phyloP scores from a whole-genome alignment of 1,140 invertebrate species.

The Pseudomyrmex dendroicus region DNA sequence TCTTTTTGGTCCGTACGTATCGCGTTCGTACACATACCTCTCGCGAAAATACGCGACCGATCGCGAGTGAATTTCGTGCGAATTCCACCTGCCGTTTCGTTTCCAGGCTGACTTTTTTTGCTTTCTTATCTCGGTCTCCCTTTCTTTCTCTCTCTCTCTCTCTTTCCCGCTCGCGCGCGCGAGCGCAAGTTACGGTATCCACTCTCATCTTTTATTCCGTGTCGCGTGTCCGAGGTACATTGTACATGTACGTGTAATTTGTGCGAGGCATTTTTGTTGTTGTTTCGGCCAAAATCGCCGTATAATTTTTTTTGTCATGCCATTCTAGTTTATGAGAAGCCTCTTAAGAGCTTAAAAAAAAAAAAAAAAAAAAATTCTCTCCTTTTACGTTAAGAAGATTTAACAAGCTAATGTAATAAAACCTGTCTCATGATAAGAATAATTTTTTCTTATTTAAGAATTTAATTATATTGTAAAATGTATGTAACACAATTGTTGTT shows the following conservation, averaged over 20 bases:
- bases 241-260: not conserved
- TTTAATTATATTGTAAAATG: too few relatives aligned
- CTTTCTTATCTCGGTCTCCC: conserved; percentile 17
- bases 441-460: too few relatives aligned
- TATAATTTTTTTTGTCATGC: not conserved
- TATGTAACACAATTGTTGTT: too few relatives aligned
- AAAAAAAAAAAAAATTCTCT: not conserved
- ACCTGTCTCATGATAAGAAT: too few relatives aligned
- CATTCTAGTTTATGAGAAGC: too few relatives aligned
- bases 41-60: conserved; percentile 15
- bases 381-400: not conserved
- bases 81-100: conserved; percentile 72
- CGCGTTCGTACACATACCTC: not conserved
- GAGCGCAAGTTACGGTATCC: not conserved
- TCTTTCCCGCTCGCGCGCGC: too few relatives aligned
- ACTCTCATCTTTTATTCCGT: conserved; percentile 34
- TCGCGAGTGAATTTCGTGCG: conserved; percentile 67
- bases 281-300: not conserved
- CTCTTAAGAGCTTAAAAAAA: not conserved
- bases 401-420: too few relatives aligned
- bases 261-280: not conserved
- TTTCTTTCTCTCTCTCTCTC: conserved; percentile 3
- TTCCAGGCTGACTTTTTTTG: conserved; percentile 59
- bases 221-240: conserved; percentile 10
- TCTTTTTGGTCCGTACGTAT: too few relatives aligned